Evolutionary conservation across 1,140 invertebrate species (phyloP).

Genomic region (Aphelinus atriplicis): DNA sequence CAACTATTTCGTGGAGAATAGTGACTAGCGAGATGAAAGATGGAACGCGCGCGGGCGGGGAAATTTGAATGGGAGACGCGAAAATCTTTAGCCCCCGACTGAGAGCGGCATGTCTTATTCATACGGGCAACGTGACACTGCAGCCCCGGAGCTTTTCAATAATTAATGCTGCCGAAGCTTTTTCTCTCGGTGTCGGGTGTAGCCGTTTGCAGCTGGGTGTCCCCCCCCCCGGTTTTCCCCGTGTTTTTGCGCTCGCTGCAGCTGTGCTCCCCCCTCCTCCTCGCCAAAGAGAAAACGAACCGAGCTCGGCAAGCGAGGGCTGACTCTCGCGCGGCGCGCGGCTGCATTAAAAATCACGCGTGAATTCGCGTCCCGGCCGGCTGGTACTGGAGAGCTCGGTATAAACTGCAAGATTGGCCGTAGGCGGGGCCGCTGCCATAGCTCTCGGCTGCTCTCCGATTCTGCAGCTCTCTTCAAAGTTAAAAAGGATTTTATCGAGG

Average conservation of each 20-base stretch:
- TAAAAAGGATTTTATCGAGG: constrained; percentile 9
- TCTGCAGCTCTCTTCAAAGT: too few species aligned
- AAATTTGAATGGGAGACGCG: background rate
- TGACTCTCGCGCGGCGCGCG: too few species aligned
- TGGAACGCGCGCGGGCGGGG: background rate
- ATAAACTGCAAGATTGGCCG: too few species aligned
- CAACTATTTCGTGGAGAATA: too few species aligned
- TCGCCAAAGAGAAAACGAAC: background rate
- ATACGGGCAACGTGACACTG: background rate
- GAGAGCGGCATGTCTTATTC: background rate
- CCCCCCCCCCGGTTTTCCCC: too few species aligned
- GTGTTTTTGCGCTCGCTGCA: too few species aligned
- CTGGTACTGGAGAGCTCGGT: too few species aligned
- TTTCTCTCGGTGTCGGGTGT: background rate
- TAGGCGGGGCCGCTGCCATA: too few species aligned
- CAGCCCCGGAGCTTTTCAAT: background rate
- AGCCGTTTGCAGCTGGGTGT: too few species aligned
- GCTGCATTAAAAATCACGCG: background rate
- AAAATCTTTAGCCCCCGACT: background rate
- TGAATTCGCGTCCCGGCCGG: background rate
- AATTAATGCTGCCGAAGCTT: background rate
- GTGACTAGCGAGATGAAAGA: background rate
- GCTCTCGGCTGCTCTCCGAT: background rate
- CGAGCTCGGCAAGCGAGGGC: too few species aligned
- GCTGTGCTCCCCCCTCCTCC: background rate